Evolutionary conservation across 1,140 invertebrate species (phyloP).

Genomic region (Pseudomyrmex concolor): DNA sequence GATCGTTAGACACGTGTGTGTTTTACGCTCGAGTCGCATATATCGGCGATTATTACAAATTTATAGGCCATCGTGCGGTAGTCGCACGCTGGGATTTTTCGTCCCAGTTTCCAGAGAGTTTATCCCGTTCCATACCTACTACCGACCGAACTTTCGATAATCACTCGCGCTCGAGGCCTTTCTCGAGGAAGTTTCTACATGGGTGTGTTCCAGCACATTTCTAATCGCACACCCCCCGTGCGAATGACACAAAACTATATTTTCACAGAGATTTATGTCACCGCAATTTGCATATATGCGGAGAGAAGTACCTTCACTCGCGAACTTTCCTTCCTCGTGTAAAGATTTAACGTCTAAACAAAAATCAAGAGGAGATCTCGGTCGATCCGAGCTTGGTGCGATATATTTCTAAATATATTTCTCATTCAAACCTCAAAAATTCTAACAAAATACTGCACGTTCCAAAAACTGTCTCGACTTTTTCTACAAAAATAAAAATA

Average conservation of each 20-base stretch:
- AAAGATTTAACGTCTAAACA: too few relatives aligned
- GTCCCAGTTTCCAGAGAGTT: slow-evolving; percentile 41
- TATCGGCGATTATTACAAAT: slow-evolving; percentile 34
- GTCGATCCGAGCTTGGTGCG: too few relatives aligned
- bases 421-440: too few relatives aligned
- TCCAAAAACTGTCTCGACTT: too few relatives aligned
- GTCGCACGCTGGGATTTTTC: slow-evolving; percentile 36
- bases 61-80: slow-evolving; percentile 33
- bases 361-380: neutral
- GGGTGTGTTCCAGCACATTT: slow-evolving; percentile 49
- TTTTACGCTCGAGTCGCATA: neutral
- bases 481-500: neutral
- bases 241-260: slow-evolving; percentile 1
- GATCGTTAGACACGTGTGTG: neutral
- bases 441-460: too few relatives aligned
- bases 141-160: slow-evolving; percentile 66
- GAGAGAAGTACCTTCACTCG: neutral
- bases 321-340: slow-evolving; percentile 22
- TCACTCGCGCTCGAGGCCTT: slow-evolving; percentile 57
- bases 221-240: slow-evolving; percentile 45
- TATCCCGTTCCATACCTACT: slow-evolving; percentile 43
- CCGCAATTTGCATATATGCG: slow-evolving; percentile 2
- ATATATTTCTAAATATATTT: neutral
- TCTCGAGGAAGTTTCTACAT: slow-evolving; percentile 62
- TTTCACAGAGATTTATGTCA: slow-evolving; percentile 36